Percentiles rank a stretch among this genome's conserved stretches.
These are phyloP conservation scores for Agrilus planipennis DNA, from an alignment of 1,140 invertebrate genomes.

Conservation along the genomic window DNA sequence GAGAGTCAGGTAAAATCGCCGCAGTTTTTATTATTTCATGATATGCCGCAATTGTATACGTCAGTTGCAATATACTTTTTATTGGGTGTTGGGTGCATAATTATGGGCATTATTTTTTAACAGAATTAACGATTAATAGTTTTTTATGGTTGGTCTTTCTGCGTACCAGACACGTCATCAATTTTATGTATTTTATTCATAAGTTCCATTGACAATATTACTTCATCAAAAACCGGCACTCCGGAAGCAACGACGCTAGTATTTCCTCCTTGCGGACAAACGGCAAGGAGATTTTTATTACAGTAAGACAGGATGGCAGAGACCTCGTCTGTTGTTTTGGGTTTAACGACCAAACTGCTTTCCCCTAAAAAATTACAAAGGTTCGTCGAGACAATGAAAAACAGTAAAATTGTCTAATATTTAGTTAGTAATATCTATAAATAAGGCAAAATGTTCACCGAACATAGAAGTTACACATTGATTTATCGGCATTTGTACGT, in stretches of 20 bases:
- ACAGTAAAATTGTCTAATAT: not conserved
- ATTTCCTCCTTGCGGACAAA: conserved; percentile 89
- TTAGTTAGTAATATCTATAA: no score
- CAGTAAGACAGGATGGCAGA: conserved; percentile 77
- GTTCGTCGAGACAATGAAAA: conserved; percentile 4
- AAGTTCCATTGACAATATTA: conserved; percentile 70
- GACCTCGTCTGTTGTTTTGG: conserved; percentile 78
- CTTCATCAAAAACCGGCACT: conserved; percentile 93
- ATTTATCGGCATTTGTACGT: not conserved
- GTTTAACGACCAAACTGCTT: conserved; percentile 61
- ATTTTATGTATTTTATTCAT: conserved; percentile 80
- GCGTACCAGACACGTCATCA: conserved; percentile 67
- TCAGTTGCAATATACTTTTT: no score
- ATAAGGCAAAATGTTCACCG: no score
- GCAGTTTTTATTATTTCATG: no score
- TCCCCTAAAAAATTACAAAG: conserved; percentile 41
- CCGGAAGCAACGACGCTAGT: conserved; percentile 86
- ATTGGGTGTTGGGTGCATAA: no score
- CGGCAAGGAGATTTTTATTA: conserved; percentile 66
- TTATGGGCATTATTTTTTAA: no score
- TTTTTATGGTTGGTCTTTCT: no score
- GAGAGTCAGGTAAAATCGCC: no score
- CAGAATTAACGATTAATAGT: no score
- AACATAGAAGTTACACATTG: no score
- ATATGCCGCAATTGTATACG: no score